Base-by-base conservation (phyloP, 1,140 invertebrate genomes). In the Aricia agestis region DNA sequence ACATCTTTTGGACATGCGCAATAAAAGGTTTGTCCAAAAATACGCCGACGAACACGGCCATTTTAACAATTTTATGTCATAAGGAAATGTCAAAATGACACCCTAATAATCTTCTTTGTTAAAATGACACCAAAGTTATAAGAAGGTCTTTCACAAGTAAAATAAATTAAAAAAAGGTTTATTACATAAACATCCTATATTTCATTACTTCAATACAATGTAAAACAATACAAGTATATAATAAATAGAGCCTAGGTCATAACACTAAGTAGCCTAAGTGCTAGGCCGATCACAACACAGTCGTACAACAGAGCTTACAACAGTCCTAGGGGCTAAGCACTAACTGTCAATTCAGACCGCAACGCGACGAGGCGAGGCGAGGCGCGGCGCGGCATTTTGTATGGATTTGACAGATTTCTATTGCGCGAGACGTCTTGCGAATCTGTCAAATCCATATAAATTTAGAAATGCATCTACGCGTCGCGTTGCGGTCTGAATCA, bases 201-300 rank as follows among this genome's bases (percentile, higher is more conserved):
- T 59, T 59, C 59, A 63, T 19, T 63, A 63, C 19, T 18, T 25
- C 18, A 52, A 52, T 13, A 52, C 6, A 63, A 19, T 63, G 59
- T 25, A 63, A 63, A 19, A 19, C 59, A 63, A 63, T 61, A 61
- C 42, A 5, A 45, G 42, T 61, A 61, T 10, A 58, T 13, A 58
- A 58, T 59, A 63, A 63, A 63, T 63, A 63, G 19, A 25, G 19
- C 17, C 19, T 63, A 25, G 4, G 19, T 63, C 36, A 36, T 63
- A 19, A 63, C 59, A 63, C 17, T 19, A 59, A 19, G 17, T 19
- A 63, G 59, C 19, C 59, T 63, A 63, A 11, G 59, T 63, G 45
- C 6, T 63, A 63, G 59, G 19, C 59, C 18, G 59, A 19, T 63
- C 59, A 11, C 18, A 19, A 19, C 59, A 63, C 59, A 63, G 45